These are phyloP conservation scores for Vombatus ursinus DNA, from an alignment of 2,113 vertebrate genomes.

Conservation along the genomic window DNA sequence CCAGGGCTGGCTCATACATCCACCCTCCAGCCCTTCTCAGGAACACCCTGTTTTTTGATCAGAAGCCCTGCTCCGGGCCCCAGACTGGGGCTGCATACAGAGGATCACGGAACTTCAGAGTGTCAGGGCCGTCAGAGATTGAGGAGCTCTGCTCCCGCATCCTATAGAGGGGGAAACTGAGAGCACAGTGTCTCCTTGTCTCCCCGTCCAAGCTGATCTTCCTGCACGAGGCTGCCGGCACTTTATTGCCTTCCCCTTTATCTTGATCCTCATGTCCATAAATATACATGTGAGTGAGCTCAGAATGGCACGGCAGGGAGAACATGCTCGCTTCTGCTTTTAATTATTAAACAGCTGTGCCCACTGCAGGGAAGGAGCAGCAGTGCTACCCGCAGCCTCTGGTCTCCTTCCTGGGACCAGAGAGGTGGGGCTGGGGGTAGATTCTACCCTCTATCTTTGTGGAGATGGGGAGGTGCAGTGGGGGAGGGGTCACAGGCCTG, in stretches of 20 bases:
- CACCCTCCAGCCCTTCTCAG: neutral
- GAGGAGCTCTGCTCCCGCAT: neutral
- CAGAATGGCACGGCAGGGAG: slow-evolving; percentile 10
- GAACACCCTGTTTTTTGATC: neutral
- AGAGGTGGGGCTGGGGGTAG: neutral
- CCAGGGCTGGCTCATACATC: neutral
- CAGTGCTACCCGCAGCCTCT: slow-evolving; percentile 38
- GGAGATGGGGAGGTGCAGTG: neutral
- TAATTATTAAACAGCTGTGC: slow-evolving; percentile 72
- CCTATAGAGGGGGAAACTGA: neutral
- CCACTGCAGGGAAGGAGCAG: slow-evolving; percentile 58
- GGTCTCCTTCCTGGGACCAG: neutral
- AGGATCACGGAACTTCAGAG: neutral
- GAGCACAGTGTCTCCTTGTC: neutral
- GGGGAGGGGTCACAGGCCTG: neutral
- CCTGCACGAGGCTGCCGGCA: neutral
- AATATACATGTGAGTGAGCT: neutral
- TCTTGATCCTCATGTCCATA: neutral
- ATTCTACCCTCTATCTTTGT: neutral
- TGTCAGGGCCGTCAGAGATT: neutral
- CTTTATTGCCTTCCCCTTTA: neutral
- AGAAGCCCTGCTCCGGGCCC: neutral
- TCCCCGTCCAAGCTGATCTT: neutral
- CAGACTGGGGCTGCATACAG: neutral
- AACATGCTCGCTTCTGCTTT: slow-evolving; percentile 62